A percentile compares a stretch with the other conserved stretches of the same genome.
Conservation (phyloP, 2,113 vertebrate genomes). For the Osmerus eperlanus region DNA sequence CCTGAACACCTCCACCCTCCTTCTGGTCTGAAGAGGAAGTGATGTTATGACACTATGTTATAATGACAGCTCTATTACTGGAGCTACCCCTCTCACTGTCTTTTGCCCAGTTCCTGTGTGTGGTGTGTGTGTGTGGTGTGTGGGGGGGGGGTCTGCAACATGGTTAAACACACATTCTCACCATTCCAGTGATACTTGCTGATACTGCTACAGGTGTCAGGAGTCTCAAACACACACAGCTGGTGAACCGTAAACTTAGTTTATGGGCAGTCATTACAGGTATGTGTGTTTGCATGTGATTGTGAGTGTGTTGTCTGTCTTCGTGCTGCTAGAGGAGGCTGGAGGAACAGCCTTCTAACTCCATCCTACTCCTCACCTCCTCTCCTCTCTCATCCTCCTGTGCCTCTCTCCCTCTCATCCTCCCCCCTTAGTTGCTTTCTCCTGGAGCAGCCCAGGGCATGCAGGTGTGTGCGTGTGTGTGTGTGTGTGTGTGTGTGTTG, state of each 20-base stretch:
- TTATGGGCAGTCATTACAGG: too few species aligned
- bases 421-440: conserved; percentile 47
- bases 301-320: not conserved
- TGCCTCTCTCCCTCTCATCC: conserved; percentile 25
- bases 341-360: too few species aligned
- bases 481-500: conserved; percentile 5
- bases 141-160: not conserved
- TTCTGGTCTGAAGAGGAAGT: too few species aligned
- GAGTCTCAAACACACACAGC: not conserved
- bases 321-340: not conserved
- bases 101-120: too few species aligned
- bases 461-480: conserved; percentile 41
- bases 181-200: not conserved
- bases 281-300: too few species aligned
- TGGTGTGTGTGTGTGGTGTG: not conserved
- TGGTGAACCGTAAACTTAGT: too few species aligned
- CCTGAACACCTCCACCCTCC: too few species aligned
- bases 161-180: not conserved
- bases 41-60: too few species aligned
- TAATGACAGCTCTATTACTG: too few species aligned
- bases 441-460: conserved; percentile 59
- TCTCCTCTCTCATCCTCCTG: not conserved
- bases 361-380: not conserved
- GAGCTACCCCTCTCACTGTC: too few species aligned
- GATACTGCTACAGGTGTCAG: too few species aligned